Conservation (phyloP, 2,797 vertebrate species). For the Leptatherina wallacei region DNA sequence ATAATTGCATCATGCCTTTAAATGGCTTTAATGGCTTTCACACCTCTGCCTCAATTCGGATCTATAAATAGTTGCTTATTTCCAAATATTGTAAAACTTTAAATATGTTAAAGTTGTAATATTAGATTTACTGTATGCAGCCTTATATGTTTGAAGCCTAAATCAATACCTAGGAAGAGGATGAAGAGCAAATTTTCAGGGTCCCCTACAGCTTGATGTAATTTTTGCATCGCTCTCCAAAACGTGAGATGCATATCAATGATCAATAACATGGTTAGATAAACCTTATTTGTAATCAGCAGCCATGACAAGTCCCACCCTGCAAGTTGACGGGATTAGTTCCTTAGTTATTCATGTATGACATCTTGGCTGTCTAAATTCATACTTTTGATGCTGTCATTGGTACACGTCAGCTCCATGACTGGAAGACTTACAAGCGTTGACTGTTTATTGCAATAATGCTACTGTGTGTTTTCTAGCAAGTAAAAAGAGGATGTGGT, state of each 20-base stretch:
- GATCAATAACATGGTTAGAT: not conserved
- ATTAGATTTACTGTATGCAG: not conserved
- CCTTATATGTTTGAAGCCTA: not conserved
- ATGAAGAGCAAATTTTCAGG: not conserved
- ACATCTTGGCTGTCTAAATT: not conserved
- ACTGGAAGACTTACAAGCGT: not conserved
- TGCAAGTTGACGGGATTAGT: not conserved
- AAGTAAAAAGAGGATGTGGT: not conserved
- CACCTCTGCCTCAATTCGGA: not conserved
- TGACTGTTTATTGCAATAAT: not conserved
- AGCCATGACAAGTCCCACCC: not conserved
- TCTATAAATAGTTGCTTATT: not conserved
- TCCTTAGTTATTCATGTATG: not conserved
- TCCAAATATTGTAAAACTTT: not conserved
- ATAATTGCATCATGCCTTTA: not conserved
- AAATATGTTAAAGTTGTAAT: not conserved
- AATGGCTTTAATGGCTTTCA: not conserved
- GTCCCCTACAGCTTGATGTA: not conserved
- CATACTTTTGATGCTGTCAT: not conserved
- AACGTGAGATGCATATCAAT: not conserved
- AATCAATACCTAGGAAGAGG: not conserved
- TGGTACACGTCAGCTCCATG: not conserved
- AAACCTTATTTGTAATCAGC: not conserved
- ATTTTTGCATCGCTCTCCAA: not conserved
- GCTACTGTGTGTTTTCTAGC: too few species aligned